A percentile compares a stretch with the other conserved stretches of the same genome.
Conservation (phyloP, 2,888 invertebrate genomes). For the Mimas tiliae region DNA sequence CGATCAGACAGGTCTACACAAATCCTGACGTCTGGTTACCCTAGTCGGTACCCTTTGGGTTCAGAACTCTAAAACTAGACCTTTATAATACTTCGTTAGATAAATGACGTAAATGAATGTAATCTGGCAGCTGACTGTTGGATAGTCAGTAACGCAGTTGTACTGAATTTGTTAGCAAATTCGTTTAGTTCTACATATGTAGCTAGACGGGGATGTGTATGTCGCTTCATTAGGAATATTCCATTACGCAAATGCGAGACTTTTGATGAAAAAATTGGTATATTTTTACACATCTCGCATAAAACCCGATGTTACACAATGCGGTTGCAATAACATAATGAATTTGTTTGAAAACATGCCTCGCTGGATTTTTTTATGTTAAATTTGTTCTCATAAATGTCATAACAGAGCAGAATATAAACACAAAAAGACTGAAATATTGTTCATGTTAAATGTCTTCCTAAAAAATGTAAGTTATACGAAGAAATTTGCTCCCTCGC, state of each 20-base stretch:
- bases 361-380: not conserved
- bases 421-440: conserved; percentile 9
- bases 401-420: conserved; percentile 9
- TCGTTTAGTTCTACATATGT: conserved; percentile 22
- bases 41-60: no score
- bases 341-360: conserved; percentile 21
- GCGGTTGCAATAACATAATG: conserved; percentile 10
- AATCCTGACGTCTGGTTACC: no score
- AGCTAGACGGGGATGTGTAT: conserved; percentile 2
- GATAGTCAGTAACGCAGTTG: not conserved
- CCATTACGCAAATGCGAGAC: conserved; percentile 6
- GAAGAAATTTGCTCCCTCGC: conserved; percentile 1
- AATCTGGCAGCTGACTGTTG: not conserved
- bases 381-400: conserved; percentile 22
- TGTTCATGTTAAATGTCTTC: conserved; percentile 16
- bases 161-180: conserved; percentile 9
- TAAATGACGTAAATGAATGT: not conserved
- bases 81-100: no score
- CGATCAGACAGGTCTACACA: no score
- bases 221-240: conserved; percentile 17
- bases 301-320: not conserved
- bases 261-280: not conserved
- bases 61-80: no score
- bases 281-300: not conserved
- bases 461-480: conserved; percentile 12